Percentiles rank a stretch among this genome's conserved stretches.
These are phyloP conservation scores for Benitochromis conjunctus DNA, from an alignment of 2,113 vertebrate species.

Conservation along the genomic window DNA sequence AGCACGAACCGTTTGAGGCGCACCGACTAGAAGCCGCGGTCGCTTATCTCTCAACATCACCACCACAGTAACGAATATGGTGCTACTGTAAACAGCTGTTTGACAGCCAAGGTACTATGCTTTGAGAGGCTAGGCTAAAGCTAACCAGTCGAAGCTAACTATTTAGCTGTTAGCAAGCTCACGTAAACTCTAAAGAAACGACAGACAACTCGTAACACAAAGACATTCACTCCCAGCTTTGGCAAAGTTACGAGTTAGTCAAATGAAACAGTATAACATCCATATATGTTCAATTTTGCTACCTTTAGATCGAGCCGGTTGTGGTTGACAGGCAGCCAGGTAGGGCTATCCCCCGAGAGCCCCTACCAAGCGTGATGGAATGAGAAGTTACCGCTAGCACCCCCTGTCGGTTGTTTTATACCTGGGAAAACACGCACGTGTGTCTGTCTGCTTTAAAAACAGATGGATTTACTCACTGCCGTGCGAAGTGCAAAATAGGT, in stretches of 20 bases:
- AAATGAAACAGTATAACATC: not conserved
- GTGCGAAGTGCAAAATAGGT: not conserved
- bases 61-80: not conserved
- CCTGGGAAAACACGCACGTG: not conserved
- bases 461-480: not conserved
- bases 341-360: constrained; percentile 2
- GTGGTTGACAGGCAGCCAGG: constrained; percentile 4
- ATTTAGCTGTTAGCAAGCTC: constrained; percentile 26
- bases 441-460: not conserved
- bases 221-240: not conserved
- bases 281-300: not conserved
- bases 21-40: not conserved
- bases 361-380: not conserved
- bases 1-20: not conserved
- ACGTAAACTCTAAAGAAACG: not conserved
- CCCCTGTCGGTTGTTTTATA: not conserved
- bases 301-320: constrained; percentile 41
- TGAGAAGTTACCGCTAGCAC: not conserved
- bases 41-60: not conserved
- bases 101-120: not conserved
- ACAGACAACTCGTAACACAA: not conserved
- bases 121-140: constrained; percentile 20
- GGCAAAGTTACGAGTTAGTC: not conserved
- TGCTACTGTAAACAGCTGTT: not conserved
- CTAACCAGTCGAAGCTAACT: constrained; percentile 28